Conservation (phyloP, 1,140 invertebrate genomes). For the Acromyrmex charruanus region DNA sequence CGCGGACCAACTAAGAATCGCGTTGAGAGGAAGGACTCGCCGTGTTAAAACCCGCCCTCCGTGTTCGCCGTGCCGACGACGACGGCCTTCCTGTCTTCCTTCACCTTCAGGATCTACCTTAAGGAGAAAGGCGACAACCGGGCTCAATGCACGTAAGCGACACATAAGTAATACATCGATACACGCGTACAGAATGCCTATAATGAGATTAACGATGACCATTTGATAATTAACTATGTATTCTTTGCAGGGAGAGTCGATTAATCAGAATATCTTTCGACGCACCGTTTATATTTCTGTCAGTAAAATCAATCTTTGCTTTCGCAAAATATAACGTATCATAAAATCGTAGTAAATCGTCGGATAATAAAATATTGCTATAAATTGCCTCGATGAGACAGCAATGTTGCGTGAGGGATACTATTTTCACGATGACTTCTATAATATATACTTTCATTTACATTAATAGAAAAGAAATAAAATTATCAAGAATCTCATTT, state of each 20-base stretch:
- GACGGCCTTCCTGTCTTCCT: conserved; percentile 31
- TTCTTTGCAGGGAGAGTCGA: not conserved
- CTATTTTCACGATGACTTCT: conserved; percentile 40
- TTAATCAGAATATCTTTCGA: not conserved
- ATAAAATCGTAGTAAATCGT: conserved; percentile 73
- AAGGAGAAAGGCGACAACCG: conserved; percentile 34
- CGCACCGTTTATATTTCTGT: conserved; percentile 70
- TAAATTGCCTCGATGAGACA: conserved; percentile 70
- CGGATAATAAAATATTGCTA: conserved; percentile 57
- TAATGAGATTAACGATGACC: conserved; percentile 83
- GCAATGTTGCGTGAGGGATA: conserved; percentile 48
- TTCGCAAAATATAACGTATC: conserved; percentile 48
- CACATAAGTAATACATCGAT: conserved; percentile 64
- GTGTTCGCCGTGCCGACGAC: conserved; percentile 46
- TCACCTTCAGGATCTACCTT: conserved; percentile 40
- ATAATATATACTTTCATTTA: conserved; percentile 68
- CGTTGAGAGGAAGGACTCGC: conserved; percentile 79
- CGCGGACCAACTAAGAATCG: conserved; percentile 84
- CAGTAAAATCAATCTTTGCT: conserved; percentile 78
- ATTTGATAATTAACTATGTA: conserved; percentile 82
- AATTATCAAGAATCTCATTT: conserved; percentile 9
- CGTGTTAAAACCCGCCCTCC: conserved; percentile 76
- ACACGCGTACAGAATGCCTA: conserved; percentile 83
- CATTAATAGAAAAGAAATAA: conserved; percentile 59
- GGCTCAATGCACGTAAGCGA: conserved; percentile 31